Evolutionary conservation across 2,113 vertebrate species (phyloP).

Genomic region (Oncorhynchus gorbuscha): DNA sequence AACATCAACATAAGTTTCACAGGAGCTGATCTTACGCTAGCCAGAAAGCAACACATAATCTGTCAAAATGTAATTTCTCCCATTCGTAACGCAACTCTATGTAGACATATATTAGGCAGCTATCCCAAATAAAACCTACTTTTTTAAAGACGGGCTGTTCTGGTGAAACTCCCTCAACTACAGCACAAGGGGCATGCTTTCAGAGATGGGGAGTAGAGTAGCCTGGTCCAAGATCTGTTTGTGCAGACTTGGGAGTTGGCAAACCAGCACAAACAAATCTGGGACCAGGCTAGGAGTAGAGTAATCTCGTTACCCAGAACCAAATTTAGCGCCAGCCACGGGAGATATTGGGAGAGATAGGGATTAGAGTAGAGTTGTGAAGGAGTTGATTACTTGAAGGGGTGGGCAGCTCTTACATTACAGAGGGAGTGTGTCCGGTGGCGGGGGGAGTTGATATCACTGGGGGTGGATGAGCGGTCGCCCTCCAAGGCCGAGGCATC

Average conservation of each 20-base stretch:
- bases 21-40: not conserved
- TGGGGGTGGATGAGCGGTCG: conserved; percentile 93
- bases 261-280: not conserved
- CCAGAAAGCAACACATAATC: not conserved
- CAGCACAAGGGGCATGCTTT: conserved; percentile 5
- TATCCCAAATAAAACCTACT: not conserved
- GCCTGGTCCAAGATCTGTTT: too few relatives aligned
- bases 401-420: conserved; percentile 86
- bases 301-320: too few relatives aligned
- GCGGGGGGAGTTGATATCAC: conserved; percentile 96
- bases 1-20: too few relatives aligned
- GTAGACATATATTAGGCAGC: not conserved
- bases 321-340: too few relatives aligned
- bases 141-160: not conserved
- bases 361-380: conserved; percentile 14
- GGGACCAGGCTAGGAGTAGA: too few relatives aligned
- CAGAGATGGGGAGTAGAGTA: conserved; percentile 28
- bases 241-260: too few relatives aligned
- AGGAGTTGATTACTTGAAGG: conserved; percentile 41
- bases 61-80: not conserved
- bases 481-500: conserved; percentile 90
- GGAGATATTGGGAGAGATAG: not conserved
- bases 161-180: not conserved
- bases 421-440: conserved; percentile 98
- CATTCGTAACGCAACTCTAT: not conserved